These are phyloP conservation scores for Lutraria rhynchaena DNA, from an alignment of 1,140 invertebrate species.

Conservation along the genomic window DNA sequence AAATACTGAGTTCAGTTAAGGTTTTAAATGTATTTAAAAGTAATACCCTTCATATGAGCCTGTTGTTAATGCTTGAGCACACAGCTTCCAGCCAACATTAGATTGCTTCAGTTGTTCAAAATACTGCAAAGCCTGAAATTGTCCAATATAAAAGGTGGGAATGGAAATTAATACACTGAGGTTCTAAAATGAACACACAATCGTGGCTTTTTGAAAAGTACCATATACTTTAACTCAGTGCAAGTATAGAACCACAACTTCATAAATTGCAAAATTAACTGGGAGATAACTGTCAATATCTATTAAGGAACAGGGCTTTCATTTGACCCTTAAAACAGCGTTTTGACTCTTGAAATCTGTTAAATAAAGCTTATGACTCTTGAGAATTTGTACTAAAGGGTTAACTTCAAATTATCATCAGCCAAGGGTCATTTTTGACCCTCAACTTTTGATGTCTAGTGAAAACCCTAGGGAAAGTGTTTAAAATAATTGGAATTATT, in stretches of 20 bases:
- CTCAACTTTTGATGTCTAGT: too few species aligned
- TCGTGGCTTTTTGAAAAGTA: not conserved
- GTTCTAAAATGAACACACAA: not conserved
- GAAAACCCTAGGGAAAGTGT: too few species aligned
- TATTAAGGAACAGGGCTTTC: too few species aligned
- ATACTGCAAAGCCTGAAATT: constrained; percentile 82
- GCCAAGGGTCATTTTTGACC: too few species aligned
- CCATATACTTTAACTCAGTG: not conserved
- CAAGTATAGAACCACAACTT: not conserved
- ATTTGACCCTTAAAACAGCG: too few species aligned
- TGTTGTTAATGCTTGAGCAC: constrained; percentile 79
- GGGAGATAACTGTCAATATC: not conserved
- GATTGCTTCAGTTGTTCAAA: constrained; percentile 84
- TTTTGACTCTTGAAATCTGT: too few species aligned
- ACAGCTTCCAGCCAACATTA: constrained; percentile 83
- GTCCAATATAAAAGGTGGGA: constrained; percentile 11
- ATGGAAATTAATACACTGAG: not conserved
- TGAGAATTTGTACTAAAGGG: not conserved
- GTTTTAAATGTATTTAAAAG: too few species aligned
- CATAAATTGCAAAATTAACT: not conserved
- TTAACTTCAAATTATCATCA: too few species aligned
- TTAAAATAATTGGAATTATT: too few species aligned
- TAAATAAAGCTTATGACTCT: too few species aligned
- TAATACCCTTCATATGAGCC: constrained; percentile 43
- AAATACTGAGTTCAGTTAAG: too few species aligned